phyloP scores from a whole-genome alignment of 2,113 vertebrate species.

The Gallinago undulata region DNA sequence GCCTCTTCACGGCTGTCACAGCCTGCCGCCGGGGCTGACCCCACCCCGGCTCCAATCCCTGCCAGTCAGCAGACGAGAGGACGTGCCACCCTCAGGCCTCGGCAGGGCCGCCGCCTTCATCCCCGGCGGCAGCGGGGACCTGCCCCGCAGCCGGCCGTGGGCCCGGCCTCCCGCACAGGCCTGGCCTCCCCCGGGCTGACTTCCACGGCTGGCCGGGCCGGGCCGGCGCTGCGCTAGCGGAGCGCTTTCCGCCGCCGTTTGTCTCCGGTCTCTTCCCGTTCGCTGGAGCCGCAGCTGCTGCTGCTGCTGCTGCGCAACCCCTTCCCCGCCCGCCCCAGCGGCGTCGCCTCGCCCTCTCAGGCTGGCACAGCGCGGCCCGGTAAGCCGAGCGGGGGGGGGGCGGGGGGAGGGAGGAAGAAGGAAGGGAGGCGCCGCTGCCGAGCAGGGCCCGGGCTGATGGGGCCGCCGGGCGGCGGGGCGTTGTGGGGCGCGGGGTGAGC shows the following conservation, averaged over 20 bases:
- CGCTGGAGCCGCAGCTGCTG: not conserved
- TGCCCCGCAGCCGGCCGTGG: too few relatives aligned
- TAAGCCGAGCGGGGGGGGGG: not conserved
- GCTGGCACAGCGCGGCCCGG: not conserved
- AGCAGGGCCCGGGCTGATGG: not conserved
- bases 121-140: rapidly evolving
- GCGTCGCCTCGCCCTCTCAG: not conserved
- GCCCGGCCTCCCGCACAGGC: not conserved
- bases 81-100: not conserved
- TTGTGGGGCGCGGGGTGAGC: not conserved
- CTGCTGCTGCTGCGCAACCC: not conserved
- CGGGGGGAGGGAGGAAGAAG: not conserved
- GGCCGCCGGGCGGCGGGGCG: not conserved
- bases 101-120: not conserved
- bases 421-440: not conserved
- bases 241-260: conserved; percentile 68
- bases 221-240: not conserved
- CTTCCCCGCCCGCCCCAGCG: not conserved
- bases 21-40: not conserved
- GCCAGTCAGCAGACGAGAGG: not conserved
- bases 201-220: not conserved
- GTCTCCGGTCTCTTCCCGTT: conserved; percentile 76
- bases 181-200: not conserved
- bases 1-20: rapidly evolving
- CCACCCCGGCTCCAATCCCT: not conserved